Percentiles rank a stretch among this genome's conserved stretches.
These are phyloP conservation scores for Alectoris magna DNA, from an alignment of 2,797 vertebrate species.

Conservation along the genomic window DNA sequence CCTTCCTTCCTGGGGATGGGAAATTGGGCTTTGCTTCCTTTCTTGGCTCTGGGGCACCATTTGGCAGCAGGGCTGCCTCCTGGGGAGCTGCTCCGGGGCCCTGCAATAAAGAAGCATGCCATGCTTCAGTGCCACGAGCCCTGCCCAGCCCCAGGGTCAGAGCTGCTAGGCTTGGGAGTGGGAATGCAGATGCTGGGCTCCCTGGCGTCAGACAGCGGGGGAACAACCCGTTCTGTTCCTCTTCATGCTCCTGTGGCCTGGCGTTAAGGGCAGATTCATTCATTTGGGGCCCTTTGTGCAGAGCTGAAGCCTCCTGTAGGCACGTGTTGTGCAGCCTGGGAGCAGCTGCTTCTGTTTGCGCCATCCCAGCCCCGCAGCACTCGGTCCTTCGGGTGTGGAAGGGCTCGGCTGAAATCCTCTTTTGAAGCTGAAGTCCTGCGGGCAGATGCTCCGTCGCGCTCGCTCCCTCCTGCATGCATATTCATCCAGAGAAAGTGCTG, in stretches of 20 bases:
- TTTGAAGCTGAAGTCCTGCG: slow-evolving; percentile 35
- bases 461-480: not conserved
- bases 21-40: not conserved
- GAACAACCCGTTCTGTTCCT: slow-evolving; percentile 63
- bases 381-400: not conserved
- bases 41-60: not conserved
- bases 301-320: not conserved
- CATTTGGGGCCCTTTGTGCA: not conserved
- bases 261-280: slow-evolving; percentile 19
- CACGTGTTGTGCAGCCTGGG: not conserved
- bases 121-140: not conserved
- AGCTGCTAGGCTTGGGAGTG: not conserved
- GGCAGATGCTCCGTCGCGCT: not conserved
- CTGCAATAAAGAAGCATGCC: not conserved
- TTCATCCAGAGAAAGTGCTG: slow-evolving; percentile 28
- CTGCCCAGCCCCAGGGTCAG: rapidly evolving
- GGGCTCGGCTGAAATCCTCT: slow-evolving; percentile 5
- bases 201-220: slow-evolving; percentile 47
- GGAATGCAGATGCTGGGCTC: slow-evolving; percentile 29
- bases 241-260: slow-evolving; percentile 52
- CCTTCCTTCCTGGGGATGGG: rapidly evolving
- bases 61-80: not conserved
- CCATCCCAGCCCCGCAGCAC: not conserved
- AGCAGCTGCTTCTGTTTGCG: not conserved
- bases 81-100: not conserved